Base-by-base conservation (phyloP, 2,113 vertebrate genomes). In the Scomber colias region DNA sequence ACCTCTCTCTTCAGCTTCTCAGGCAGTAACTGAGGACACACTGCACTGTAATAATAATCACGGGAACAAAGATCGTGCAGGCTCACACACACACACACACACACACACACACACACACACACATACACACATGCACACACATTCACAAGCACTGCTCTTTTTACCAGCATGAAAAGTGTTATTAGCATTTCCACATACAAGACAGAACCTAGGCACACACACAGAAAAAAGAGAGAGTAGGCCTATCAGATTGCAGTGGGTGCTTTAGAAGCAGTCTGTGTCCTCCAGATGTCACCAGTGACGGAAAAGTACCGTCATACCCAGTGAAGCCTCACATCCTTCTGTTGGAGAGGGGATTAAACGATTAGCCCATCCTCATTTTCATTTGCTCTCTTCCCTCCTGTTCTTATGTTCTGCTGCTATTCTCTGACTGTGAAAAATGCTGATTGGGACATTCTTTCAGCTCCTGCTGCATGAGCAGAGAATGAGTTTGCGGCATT, bases 241-340 rank as follows among this genome's bases (percentile, higher is more conserved):
- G 44, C 1, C 55, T n/a, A 8, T 74, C 81, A n/a, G 49, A 51
- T 82, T 87, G 76, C 83, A 68, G 68, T 64, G 54, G 0, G 24
- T 2, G 62, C 57, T 67, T 9, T 35, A 73, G 73, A 53, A 70
- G 56, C 50, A 71, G 76, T 21, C 79, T 71, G 61, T 67, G 90
- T 79, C 89, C 89, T 90, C 73, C 75, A 81, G 80, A 77, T 88
- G 87, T 88, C 85, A 88, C 44, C 3, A 0, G 2, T 71, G 80
- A 86, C 45, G 81, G 89, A 90, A 91, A 92, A 82, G 75, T 82
- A 90, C 75, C 3, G 35, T 82, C 85, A 57, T 64, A 46, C 46
- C 60, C 59, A 24, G 40, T 0, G 3, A 62, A 78, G 62, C 71
- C 3, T 60, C 59, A 3, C 70, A 55, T 74, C 46, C 55, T 73